phyloP scores from a whole-genome alignment of 2,113 vertebrate species.

The Paramormyrops kingsleyae region DNA sequence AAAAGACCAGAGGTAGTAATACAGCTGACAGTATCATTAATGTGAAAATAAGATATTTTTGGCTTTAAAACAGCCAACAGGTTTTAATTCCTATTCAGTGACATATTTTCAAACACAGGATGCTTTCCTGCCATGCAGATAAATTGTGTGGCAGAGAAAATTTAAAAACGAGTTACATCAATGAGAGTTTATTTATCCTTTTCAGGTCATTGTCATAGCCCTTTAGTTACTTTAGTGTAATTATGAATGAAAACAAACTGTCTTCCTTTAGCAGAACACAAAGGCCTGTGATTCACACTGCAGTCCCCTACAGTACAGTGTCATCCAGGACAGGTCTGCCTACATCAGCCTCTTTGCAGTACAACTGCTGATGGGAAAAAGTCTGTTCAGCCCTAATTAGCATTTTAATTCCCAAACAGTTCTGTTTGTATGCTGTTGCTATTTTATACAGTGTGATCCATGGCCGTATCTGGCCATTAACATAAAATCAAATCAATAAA shows the following conservation, averaged over 20 bases:
- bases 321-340: not conserved
- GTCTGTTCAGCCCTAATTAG: not conserved
- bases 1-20: not conserved
- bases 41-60: not conserved
- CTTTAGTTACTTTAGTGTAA: not conserved
- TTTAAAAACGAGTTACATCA: not conserved
- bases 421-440: not conserved
- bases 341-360: not conserved
- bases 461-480: not conserved
- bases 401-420: constrained; percentile 1
- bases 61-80: not conserved
- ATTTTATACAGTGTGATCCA: not conserved
- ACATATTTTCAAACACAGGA: not conserved
- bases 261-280: not conserved
- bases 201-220: not conserved
- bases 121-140: not conserved
- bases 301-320: not conserved
- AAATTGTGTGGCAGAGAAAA: not conserved
- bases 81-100: not conserved
- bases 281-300: not conserved
- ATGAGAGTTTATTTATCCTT: not conserved
- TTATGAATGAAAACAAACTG: not conserved
- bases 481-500: not conserved
- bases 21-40: not conserved
- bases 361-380: not conserved